phyloP scores from a whole-genome alignment of 2,113 vertebrate species.

The Solea senegalensis region DNA sequence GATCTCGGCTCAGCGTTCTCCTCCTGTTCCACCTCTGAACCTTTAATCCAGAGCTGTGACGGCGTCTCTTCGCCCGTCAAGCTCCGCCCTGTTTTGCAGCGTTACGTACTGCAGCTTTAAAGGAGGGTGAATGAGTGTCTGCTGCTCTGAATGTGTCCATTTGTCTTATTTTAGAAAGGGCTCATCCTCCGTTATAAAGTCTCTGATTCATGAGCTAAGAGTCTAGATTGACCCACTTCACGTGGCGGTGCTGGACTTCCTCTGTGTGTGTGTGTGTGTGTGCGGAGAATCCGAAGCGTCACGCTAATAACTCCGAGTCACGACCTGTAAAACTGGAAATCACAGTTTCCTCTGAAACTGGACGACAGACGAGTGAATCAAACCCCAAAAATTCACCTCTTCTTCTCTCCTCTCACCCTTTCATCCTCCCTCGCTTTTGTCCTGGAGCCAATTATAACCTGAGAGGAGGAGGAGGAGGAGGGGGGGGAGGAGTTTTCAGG shows the following conservation, averaged over 20 bases:
- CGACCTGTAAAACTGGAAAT: conserved; percentile 12
- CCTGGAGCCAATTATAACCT: conserved; percentile 71
- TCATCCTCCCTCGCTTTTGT: conserved; percentile 56
- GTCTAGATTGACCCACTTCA: background rate
- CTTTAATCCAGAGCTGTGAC: too few species aligned
- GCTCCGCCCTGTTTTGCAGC: too few species aligned
- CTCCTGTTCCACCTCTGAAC: too few species aligned
- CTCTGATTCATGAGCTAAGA: background rate
- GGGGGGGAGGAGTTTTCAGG: conserved; percentile 52
- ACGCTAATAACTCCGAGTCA: background rate
- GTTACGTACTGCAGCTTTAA: too few species aligned
- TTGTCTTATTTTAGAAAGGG: background rate
- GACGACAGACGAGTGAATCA: conserved; percentile 47
- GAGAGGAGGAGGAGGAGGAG: conserved; percentile 33
- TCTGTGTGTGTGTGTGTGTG: too few species aligned
- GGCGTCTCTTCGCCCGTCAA: too few species aligned
- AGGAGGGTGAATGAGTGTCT: conserved; percentile 3
- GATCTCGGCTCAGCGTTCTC: too few species aligned
- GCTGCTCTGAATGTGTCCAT: conserved; percentile 3
- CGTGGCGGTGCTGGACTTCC: background rate
- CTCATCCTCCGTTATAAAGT: background rate
- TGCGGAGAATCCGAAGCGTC: background rate
- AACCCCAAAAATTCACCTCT: conserved; percentile 51
- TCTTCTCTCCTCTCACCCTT: conserved; percentile 39
- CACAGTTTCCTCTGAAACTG: conserved; percentile 28